These are phyloP conservation scores for Cathartes aura DNA, from an alignment of 2,113 vertebrate species.

Conservation along the genomic window DNA sequence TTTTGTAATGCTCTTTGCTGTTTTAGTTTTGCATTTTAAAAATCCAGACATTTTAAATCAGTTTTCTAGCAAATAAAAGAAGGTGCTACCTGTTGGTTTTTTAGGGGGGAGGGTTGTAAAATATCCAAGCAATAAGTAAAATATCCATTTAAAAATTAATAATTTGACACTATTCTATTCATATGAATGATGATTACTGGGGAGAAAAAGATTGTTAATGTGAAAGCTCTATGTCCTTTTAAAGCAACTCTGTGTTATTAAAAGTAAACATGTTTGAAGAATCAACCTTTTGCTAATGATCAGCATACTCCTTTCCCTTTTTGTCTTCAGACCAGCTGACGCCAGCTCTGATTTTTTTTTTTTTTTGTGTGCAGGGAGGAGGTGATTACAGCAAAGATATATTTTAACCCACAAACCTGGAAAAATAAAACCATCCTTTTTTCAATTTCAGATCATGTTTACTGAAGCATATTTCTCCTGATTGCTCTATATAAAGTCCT, in stretches of 20 bases:
- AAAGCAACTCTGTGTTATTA: background rate
- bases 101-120: background rate
- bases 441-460: constrained; percentile 8
- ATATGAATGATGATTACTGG: background rate
- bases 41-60: background rate
- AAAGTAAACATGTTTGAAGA: background rate
- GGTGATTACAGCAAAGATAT: background rate
- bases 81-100: background rate
- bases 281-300: background rate
- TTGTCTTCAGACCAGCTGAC: background rate
- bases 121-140: background rate
- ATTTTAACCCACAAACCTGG: background rate
- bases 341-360: background rate
- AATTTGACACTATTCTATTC: background rate
- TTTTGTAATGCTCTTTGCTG: background rate
- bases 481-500: constrained; percentile 4
- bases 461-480: background rate
- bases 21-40: background rate
- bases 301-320: background rate
- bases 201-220: background rate
- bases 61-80: background rate
- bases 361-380: background rate
- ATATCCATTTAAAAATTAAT: background rate
- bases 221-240: background rate
- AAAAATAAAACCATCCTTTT: background rate